Evolutionary conservation across 1,140 invertebrate species (phyloP), one percentile per base, ranked within the genome.

Genomic region (Drosophila murphyi): DNA sequence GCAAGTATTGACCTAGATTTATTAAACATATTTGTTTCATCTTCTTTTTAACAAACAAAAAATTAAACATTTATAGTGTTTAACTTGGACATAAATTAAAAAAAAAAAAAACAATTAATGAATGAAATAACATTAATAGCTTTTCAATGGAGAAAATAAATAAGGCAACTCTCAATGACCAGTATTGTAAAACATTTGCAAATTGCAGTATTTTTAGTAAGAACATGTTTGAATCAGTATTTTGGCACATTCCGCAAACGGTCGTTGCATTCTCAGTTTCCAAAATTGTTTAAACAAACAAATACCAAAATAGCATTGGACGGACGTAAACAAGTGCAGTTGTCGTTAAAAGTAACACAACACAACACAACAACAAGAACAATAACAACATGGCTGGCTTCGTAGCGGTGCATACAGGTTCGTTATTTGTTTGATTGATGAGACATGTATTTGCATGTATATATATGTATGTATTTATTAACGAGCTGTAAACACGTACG

Each of bases 361-460:
- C 20, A 20, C 20, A 20, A 20, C 20, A 48, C 67, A 81, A 61
- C 73, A 70, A 69, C 55, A 35, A 57, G n/a, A 12, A 64, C 60
- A 67, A 56, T 52, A 55, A 39, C 31, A 82, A 70, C 48, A 92
- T 92, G 91, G 73, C 90, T 65, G 94, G 94, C 67, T 94, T 94
- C 85, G 92, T 94, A 69, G 94, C 94, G 71, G 94, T 95, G 32
- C 95, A 95, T 68, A 94, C 94, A 62, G 95, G 95, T 95, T 93
- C 67, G 91, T 91, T 61, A 1, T 20, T 20, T 20, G 20, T 20
- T 68, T 75, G 78, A 73, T 77, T 65, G 61, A 90, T 83, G 77
- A 52, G 29, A n/a, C 39, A 43, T 43, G 8, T 43, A 43, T 3
- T 4, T 39, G 29, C 50, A 28, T 34, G 20, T 20, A 20, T 39